Evolutionary conservation across 2,113 vertebrate genomes (phyloP).

Genomic region (Takifugu bimaculatus): DNA sequence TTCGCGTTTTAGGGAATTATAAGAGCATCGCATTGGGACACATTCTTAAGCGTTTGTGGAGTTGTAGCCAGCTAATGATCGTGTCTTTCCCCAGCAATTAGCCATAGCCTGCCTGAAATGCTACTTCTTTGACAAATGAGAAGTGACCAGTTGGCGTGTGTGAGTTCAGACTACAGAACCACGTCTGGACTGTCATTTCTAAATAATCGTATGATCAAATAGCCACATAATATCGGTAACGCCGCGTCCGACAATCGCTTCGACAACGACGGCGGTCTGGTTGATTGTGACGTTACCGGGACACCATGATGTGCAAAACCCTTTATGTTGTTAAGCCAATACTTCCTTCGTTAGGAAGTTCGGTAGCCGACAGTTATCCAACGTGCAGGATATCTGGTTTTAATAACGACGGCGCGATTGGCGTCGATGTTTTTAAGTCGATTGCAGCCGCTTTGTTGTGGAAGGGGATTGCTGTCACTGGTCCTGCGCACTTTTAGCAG

Average conservation of each 20-base stretch:
- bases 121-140: neutral
- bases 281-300: constrained; percentile 34
- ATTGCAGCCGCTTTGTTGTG: neutral
- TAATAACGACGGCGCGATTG: neutral
- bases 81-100: constrained; percentile 53
- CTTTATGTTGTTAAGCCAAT: neutral
- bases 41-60: constrained; percentile 19
- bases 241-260: constrained; percentile 1
- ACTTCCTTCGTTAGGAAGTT: neutral
- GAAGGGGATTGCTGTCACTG: neutral
- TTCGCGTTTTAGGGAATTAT: neutral
- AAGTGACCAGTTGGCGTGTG: constrained; percentile 14
- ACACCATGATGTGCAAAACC: constrained; percentile 21
- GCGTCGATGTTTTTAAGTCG: neutral
- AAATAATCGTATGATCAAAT: neutral
- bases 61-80: constrained; percentile 36
- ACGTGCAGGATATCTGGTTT: neutral
- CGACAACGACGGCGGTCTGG: constrained; percentile 22
- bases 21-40: constrained; percentile 12
- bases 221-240: neutral
- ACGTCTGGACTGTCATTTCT: neutral
- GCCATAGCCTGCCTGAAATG: constrained; percentile 27
- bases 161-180: constrained; percentile 4
- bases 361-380: neutral
- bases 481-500: neutral